These are phyloP conservation scores for Mactromeris polynyma DNA, from an alignment of 2,888 invertebrate genomes.

Conservation along the genomic window DNA sequence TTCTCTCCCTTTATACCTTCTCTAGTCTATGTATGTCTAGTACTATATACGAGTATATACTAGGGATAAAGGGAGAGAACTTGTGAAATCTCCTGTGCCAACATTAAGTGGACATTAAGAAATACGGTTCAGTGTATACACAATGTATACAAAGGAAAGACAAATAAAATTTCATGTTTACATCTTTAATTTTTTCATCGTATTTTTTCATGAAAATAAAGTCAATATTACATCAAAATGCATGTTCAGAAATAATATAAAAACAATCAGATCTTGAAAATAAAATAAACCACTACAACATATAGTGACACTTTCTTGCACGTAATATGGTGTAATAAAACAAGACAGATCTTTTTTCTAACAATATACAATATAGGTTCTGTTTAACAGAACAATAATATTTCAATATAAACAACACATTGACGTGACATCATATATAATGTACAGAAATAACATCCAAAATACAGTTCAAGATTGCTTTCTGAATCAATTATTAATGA, in stretches of 20 bases:
- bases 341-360: not conserved
- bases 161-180: conserved; percentile 11
- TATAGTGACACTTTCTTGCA: conserved; percentile 22
- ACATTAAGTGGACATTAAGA: too few species aligned
- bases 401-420: not conserved
- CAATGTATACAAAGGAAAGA: not conserved
- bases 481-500: too few species aligned
- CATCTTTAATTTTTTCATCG: conserved; percentile 24
- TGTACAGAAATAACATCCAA: not conserved
- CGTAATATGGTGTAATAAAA: not conserved
- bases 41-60: too few species aligned
- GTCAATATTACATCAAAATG: conserved; percentile 39
- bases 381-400: conserved; percentile 18
- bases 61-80: too few species aligned
- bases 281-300: conserved; percentile 14
- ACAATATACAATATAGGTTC: conserved; percentile 10
- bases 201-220: conserved; percentile 39
- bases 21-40: too few species aligned
- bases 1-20: too few species aligned
- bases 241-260: conserved; percentile 44
- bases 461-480: not conserved
- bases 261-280: conserved; percentile 51
- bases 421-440: not conserved
- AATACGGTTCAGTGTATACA: too few species aligned
- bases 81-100: too few species aligned